Conservation (phyloP, 1,140 invertebrate genomes). For the Dendrolimus kikuchii region DNA sequence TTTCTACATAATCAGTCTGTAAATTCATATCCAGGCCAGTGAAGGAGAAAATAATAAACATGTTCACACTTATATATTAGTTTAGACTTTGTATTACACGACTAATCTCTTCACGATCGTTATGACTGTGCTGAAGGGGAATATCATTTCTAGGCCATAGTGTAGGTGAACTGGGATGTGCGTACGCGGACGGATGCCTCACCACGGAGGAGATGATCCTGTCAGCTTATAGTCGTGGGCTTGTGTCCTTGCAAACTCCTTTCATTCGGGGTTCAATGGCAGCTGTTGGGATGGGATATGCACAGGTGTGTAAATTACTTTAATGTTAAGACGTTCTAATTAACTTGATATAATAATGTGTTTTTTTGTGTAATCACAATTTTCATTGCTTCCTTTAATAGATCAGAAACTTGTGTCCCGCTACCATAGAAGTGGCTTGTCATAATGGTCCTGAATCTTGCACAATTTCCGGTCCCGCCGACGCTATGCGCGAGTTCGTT, state of each 20-base stretch:
- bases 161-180: conserved; percentile 87
- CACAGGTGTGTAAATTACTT: conserved; percentile 48
- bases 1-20: too few species aligned
- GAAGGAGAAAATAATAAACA: too few species aligned
- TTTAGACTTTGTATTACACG: too few species aligned
- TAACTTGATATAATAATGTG: conserved; percentile 1
- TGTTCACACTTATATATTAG: too few species aligned
- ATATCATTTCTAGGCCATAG: conserved; percentile 74
- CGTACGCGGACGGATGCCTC: conserved; percentile 88
- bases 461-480: conserved; percentile 86
- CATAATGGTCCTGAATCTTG: conserved; percentile 59
- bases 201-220: conserved; percentile 87
- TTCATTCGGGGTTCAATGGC: conserved; percentile 87
- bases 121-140: too few species aligned
- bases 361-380: neutral
- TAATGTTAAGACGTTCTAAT: neutral
- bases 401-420: conserved; percentile 73
- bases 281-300: conserved; percentile 78
- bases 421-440: conserved; percentile 84
- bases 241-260: conserved; percentile 83
- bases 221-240: conserved; percentile 86
- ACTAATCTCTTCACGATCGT: too few species aligned
- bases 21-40: too few species aligned
- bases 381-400: conserved; percentile 16
- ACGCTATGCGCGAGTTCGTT: conserved; percentile 78